Evolutionary conservation across 23 tunicate genomes (phyloP).

Genomic region (Ciona savignyi): DNA sequence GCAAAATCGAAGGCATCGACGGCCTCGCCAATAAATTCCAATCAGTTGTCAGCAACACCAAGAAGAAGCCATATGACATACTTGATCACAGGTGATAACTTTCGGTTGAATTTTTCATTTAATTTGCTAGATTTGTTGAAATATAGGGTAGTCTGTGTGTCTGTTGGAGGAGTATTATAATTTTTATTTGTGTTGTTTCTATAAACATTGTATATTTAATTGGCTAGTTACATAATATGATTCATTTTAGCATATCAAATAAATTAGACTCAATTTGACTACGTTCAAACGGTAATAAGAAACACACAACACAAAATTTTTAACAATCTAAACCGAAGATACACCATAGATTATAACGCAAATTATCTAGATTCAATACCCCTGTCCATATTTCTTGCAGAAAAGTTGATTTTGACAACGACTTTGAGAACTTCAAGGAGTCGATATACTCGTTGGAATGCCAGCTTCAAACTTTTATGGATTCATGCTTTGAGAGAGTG

Average conservation of each 20-base stretch:
- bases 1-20: constrained; percentile 97
- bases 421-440: constrained; percentile 82
- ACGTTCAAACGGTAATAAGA: too few species aligned
- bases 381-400: constrained; percentile 20
- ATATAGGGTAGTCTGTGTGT: too few species aligned
- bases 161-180: background rate
- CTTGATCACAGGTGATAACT: constrained; percentile 74
- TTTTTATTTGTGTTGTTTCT: background rate
- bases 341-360: too few species aligned
- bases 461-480: constrained; percentile 88
- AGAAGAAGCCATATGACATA: constrained; percentile 92
- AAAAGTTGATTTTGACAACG: constrained; percentile 96
- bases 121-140: background rate
- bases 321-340: too few species aligned
- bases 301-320: background rate
- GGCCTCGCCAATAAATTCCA: constrained; percentile 61
- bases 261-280: too few species aligned
- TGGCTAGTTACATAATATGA: too few species aligned
- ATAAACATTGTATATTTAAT: background rate
- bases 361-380: too few species aligned
- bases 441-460: constrained; percentile 70
- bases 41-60: constrained; percentile 68
- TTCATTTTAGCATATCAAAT: too few species aligned
- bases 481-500: constrained; percentile 72
- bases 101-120: too few species aligned